phyloP scores from a whole-genome alignment of 2,113 vertebrate species.

The Hydrochoerus hydrochaeris region DNA sequence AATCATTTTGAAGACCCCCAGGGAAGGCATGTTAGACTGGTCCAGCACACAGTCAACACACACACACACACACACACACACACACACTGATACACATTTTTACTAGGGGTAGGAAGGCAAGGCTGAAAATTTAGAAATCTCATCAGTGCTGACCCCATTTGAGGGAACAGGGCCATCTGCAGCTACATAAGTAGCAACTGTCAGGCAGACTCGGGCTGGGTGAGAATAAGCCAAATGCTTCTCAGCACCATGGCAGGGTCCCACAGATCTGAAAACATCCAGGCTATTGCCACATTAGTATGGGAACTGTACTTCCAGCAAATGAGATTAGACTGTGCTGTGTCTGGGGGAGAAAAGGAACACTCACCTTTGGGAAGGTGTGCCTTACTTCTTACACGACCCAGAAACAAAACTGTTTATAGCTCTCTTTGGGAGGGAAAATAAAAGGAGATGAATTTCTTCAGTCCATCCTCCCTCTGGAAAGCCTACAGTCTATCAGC shows the following conservation, averaged over 20 bases:
- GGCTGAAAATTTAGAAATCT: background rate
- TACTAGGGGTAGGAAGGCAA: background rate
- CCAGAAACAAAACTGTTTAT: background rate
- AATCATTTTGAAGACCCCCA: background rate
- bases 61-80: too few relatives aligned
- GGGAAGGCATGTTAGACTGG: background rate
- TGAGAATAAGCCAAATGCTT: background rate
- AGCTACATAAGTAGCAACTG: background rate
- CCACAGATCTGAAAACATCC: background rate
- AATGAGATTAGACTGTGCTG: background rate
- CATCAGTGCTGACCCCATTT: background rate
- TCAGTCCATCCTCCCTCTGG: background rate
- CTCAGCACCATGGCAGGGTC: background rate
- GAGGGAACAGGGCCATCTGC: background rate
- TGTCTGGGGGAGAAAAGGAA: background rate
- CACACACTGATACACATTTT: background rate
- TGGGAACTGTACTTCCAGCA: background rate
- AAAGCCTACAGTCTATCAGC: rapidly evolving
- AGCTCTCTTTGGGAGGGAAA: background rate
- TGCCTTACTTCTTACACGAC: background rate
- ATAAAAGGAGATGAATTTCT: background rate
- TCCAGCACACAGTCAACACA: background rate
- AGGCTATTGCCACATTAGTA: background rate
- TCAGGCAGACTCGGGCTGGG: background rate
- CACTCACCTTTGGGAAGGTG: background rate